Evolutionary conservation across 2,113 vertebrate species (phyloP), one percentile per base, ranked within the genome.

Genomic region (Pangasianodon gigas): DNA sequence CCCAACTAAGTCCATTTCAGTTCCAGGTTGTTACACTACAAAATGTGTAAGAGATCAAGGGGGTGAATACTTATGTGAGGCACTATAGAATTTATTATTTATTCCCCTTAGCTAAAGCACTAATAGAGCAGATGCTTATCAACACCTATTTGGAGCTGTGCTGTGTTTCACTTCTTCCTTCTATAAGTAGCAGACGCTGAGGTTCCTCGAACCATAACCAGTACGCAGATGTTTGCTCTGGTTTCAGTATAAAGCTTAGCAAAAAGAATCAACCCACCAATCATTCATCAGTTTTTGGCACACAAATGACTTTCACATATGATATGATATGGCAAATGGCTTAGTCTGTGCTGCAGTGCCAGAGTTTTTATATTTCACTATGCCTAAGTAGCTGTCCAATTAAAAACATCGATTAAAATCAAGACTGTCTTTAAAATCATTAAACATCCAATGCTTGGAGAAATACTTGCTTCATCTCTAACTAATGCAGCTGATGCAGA

Each of bases 101-200:
- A 51, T 5, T 24, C 52, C 18, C 7, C 19, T 5, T 41, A 21
- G 52, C 52, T 83, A 37, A 37, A 37, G 37, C 37, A 44, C 32
- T 83, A 37, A 21, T 21, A 84, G 13, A 29, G 56, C 21, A 84
- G 37, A 84, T 84, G 32, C 21, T 84, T 84, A 44, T 84, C 58
- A 62, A 80, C 79, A 60, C 9, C 46, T 87, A 74, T 85, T 60
- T 85, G 79, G 75, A 81, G 48, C 60, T 51, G 5, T 9, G n/a
- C 58, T 32, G 10, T 16, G 91, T 93, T 94, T 94, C 93, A 92
- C 88, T 93, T 94, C 92, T 92, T 88, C 16, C 86, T 93, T 93
- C 92, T 93, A 91, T 89, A 90, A 90, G 9, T 48, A 58, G 65
- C 41, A 84, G 54, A 86, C 51, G 11, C 51, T 37, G 8, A 88